A percentile compares a stretch with the other conserved stretches of the same genome.
phyloP scores from a whole-genome alignment of 2,113 vertebrate species.

The Oreotrochilus melanogaster region DNA sequence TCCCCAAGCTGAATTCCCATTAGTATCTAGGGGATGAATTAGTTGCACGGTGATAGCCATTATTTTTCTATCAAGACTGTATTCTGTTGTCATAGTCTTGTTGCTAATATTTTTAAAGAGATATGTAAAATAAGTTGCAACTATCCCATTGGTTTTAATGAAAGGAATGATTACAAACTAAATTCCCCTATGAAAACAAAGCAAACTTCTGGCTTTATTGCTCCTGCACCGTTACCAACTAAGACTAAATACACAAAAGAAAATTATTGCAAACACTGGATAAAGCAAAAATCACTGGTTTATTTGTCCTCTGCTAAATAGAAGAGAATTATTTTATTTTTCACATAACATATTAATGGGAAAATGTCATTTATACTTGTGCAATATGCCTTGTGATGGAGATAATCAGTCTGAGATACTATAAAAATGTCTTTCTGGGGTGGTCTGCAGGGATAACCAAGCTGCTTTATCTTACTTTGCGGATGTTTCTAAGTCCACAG shows the following conservation, averaged over 20 bases:
- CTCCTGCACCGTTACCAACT: background rate
- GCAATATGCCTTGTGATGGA: background rate
- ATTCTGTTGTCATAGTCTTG: background rate
- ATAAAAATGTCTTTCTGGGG: background rate
- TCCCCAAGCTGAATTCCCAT: background rate
- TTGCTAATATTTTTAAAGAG: background rate
- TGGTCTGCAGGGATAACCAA: background rate
- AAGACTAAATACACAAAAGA: background rate
- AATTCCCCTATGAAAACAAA: constrained; percentile 20
- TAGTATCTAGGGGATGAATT: background rate
- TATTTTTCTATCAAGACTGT: background rate
- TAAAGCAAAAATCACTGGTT: constrained; percentile 18
- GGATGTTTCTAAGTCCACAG: background rate
- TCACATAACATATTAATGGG: background rate
- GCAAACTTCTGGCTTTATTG: background rate
- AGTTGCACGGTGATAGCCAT: background rate
- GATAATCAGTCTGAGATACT: background rate
- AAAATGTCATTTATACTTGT: background rate
- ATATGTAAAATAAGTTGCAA: background rate
- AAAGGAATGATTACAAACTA: background rate
- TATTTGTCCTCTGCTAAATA: constrained; percentile 5
- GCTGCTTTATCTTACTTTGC: background rate
- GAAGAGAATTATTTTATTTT: background rate
- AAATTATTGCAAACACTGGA: background rate
- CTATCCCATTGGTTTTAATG: background rate